phyloP scores from a whole-genome alignment of 1,140 invertebrate genomes.

The Vanessa tameamea region DNA sequence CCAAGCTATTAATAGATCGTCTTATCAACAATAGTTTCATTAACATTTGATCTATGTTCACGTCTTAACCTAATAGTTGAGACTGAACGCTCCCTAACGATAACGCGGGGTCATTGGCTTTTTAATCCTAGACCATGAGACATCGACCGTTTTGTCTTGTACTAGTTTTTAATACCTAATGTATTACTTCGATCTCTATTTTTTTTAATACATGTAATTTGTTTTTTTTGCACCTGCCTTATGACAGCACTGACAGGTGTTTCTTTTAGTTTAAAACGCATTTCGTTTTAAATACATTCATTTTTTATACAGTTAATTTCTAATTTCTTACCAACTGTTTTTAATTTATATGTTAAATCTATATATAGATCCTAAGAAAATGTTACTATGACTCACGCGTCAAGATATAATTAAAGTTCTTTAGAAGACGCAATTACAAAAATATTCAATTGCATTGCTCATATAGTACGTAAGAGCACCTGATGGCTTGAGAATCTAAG shows the following conservation, averaged over 20 bases:
- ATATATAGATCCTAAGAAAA: too few relatives aligned
- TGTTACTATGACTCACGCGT: not conserved
- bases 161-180: too few relatives aligned
- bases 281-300: not conserved
- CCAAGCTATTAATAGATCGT: not conserved
- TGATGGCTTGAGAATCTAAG: not conserved
- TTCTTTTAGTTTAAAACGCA: not conserved
- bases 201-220: not conserved
- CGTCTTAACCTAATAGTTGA: slow-evolving; percentile 2
- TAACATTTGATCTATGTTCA: slow-evolving; percentile 1
- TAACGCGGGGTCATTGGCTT: not conserved
- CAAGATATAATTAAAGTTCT: not conserved
- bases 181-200: too few relatives aligned
- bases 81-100: not conserved
- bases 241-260: slow-evolving; percentile 4
- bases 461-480: not conserved
- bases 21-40: not conserved
- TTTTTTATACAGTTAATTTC: too few relatives aligned
- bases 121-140: not conserved
- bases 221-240: not conserved
- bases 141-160: not conserved
- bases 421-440: slow-evolving; percentile 1
- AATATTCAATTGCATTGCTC: not conserved
- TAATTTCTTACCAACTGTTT: too few relatives aligned
- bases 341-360: too few relatives aligned